phyloP scores from a whole-genome alignment of 1,140 invertebrate species.

The Drosophila chauvacae region DNA sequence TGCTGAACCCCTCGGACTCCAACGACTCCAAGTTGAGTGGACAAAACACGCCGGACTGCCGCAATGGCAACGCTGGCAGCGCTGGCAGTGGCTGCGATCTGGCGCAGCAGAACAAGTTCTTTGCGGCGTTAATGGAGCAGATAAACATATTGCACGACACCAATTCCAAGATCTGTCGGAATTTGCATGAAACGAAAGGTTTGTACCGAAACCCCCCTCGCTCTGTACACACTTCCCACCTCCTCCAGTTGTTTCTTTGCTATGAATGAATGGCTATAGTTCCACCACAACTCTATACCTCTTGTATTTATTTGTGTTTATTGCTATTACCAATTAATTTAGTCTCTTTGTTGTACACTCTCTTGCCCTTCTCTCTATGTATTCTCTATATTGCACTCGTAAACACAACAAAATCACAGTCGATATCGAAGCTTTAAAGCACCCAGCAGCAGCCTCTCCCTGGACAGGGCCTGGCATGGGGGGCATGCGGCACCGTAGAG shows the following conservation, averaged over 20 bases:
- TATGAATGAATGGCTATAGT: conserved; percentile 6
- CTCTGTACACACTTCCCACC: neutral
- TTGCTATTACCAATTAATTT: conserved; percentile 41
- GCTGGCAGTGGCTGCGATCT: conserved; percentile 52
- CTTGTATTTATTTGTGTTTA: conserved; percentile 26
- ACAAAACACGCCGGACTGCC: conserved; percentile 75
- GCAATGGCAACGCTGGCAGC: conserved; percentile 54
- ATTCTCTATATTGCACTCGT: conserved; percentile 34
- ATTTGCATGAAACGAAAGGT: conserved; percentile 84
- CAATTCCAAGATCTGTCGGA: conserved; percentile 84
- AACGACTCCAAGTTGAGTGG: conserved; percentile 81
- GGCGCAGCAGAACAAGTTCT: conserved; percentile 78
- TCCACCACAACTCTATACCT: conserved; percentile 11
- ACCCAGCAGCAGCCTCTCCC: conserved; percentile 64
- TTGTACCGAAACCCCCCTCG: conserved; percentile 9
- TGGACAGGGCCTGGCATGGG: conserved; percentile 63
- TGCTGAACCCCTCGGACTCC: conserved; percentile 78
- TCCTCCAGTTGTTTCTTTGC: conserved; percentile 5
- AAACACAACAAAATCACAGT: conserved; percentile 60
- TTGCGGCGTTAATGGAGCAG: conserved; percentile 80
- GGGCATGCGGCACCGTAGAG: conserved; percentile 85
- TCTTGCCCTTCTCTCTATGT: conserved; percentile 60
- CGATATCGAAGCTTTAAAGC: conserved; percentile 85
- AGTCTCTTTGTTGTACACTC: conserved; percentile 53
- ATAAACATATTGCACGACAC: conserved; percentile 83